Evolutionary conservation across 2,888 invertebrate species (phyloP).

Genomic region (Psylliodes chrysocephalus): DNA sequence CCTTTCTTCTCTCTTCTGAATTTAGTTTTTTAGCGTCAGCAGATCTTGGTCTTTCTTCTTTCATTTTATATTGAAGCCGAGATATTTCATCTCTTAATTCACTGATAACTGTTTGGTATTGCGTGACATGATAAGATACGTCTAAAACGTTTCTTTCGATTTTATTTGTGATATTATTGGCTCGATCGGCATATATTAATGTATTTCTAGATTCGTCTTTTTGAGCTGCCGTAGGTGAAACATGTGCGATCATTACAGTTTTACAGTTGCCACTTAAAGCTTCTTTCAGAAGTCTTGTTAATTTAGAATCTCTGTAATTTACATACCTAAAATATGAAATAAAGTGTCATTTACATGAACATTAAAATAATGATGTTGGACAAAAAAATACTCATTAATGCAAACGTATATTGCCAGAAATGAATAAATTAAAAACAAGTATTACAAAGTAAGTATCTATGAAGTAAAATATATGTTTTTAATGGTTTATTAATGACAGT

Average conservation of each 20-base stretch:
- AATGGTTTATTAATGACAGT: too few species aligned
- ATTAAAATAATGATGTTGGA: too few species aligned
- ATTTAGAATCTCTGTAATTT: constrained; percentile 86
- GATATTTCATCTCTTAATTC: constrained; percentile 86
- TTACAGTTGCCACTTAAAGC: constrained; percentile 89
- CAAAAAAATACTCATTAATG: too few species aligned
- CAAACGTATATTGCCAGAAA: too few species aligned
- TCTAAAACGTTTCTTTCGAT: constrained; percentile 69
- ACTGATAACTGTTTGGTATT: constrained; percentile 83
- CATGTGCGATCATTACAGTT: constrained; percentile 97
- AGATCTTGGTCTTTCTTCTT: constrained; percentile 71
- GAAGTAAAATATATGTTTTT: too few species aligned
- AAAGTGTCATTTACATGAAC: too few species aligned
- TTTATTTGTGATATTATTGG: constrained; percentile 92
- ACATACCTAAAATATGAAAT: constrained; percentile 72
- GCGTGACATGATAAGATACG: constrained; percentile 78
- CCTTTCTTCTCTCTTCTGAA: constrained; percentile 56
- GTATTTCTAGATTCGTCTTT: constrained; percentile 94
- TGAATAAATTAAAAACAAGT: too few species aligned
- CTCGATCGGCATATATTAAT: constrained; percentile 91
- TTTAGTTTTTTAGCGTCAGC: constrained; percentile 63
- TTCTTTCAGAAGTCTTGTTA: constrained; percentile 89
- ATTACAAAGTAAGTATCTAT: too few species aligned
- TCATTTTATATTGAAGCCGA: constrained; percentile 82
- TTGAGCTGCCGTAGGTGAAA: constrained; percentile 83